Evolutionary conservation across 2,113 vertebrate species (phyloP), one percentile per base, ranked within the genome.

Genomic region (Talpa occidentalis): DNA sequence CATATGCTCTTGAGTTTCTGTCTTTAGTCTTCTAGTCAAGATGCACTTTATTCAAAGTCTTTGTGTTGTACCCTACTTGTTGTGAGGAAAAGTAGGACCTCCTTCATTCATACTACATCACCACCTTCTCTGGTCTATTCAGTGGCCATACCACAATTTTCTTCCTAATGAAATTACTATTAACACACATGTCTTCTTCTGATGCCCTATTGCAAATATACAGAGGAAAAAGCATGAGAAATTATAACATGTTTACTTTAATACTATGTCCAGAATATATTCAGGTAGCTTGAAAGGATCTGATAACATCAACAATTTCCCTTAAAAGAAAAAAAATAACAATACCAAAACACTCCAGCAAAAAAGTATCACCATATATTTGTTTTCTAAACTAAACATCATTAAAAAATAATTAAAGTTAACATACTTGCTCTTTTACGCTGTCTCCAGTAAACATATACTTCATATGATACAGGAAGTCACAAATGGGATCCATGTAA

Each of bases 361-460:
- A 64, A 84, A 90, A 62, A 86, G n/a, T 67, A 83, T 42, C 12
- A 60, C 2, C 52, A 22, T 19, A 16, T 64, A 5, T 35, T 93
- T n/a, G 26, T 74, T 83, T 91, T 85, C 22, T 26, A 87, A 83
- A 74, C 40, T 37, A 77, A 95, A 40, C 9, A 81, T 62, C 77
- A 94, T 28, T 52, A 60, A 86, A 91, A 81, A 87, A 77, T 24
- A 92, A 67, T 37, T 42, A 90, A 72, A 62, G 52, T 59, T 32
- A 67, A 96, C 99, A 98, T 97, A 99, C 99, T 97, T 99, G 99
- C 67, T 99, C 99, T 97, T 99, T 99, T 92, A 99, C 99, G 1
- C 99, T 99, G 98, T 99, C 99, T 42, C 99, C 99, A 21, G 99
- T 99, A 98, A 99, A 99, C 99, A 99, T 99, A 47, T 99, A 99